Conservation (phyloP, 2,888 invertebrate species). For the Nasonovia ribisnigri region DNA sequence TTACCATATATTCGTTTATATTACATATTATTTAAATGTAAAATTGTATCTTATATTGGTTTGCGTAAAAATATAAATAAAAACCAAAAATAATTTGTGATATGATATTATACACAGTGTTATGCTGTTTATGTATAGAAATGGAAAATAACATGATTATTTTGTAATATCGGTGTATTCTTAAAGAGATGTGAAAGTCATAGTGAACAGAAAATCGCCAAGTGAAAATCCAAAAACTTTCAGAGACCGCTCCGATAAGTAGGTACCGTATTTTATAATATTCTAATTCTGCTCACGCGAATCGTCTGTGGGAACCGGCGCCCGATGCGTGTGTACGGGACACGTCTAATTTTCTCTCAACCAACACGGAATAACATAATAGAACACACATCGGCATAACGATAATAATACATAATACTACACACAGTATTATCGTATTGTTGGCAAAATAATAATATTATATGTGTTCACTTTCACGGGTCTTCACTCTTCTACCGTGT, state of each 20-base stretch:
- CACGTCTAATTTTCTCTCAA: slow-evolving; percentile 38
- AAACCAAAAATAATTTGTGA: background rate
- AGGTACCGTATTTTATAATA: background rate
- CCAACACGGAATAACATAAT: background rate
- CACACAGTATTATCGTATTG: slow-evolving; percentile 1
- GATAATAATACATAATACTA: background rate
- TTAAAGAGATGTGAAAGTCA: slow-evolving; percentile 22
- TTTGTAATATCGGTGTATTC: background rate
- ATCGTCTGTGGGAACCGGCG: background rate
- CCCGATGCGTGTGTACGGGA: background rate
- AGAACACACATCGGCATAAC: slow-evolving; percentile 2
- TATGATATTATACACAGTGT: background rate
- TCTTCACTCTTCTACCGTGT: background rate
- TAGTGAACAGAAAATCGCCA: background rate
- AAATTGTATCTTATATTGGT: background rate
- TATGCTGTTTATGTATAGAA: background rate
- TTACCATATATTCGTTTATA: background rate
- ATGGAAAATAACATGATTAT: background rate
- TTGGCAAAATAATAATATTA: background rate
- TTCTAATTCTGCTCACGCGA: background rate
- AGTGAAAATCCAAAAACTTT: slow-evolving; percentile 16
- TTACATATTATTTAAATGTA: background rate
- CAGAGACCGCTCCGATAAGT: background rate
- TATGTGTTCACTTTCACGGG: slow-evolving; percentile 28
- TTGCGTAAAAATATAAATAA: background rate